A percentile compares a stretch with the other conserved stretches of the same genome.
Evolutionary conservation across 1,140 invertebrate genomes (phyloP).

Genomic region (Homalodisca vitripennis): DNA sequence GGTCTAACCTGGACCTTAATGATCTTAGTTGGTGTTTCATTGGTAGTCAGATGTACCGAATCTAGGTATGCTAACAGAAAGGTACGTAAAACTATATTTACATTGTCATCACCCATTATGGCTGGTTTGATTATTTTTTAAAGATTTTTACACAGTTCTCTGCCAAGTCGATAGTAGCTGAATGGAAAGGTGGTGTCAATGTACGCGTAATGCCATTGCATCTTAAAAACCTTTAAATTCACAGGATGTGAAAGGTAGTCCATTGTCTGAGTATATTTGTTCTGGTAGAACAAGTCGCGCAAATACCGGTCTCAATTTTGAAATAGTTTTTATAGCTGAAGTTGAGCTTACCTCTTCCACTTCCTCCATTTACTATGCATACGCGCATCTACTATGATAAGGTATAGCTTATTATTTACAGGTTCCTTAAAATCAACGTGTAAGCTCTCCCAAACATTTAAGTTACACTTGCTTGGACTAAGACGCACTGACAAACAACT

Average conservation of each 20-base stretch:
- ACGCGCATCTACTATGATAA: conserved; percentile 23
- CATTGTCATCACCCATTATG: background rate
- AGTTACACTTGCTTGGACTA: too few species aligned
- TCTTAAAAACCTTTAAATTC: conserved; percentile 2
- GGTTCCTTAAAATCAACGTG: conserved; percentile 10
- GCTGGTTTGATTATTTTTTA: background rate
- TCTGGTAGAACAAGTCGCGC: background rate
- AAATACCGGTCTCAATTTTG: background rate
- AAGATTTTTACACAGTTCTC: background rate
- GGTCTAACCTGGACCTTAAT: too few species aligned
- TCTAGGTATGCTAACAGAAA: too few species aligned
- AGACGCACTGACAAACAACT: background rate
- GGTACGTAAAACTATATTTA: too few species aligned
- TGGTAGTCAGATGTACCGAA: too few species aligned
- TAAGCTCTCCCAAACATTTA: conserved; percentile 3
- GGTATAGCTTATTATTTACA: background rate
- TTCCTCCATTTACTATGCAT: conserved; percentile 22
- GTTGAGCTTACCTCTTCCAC: conserved; percentile 19
- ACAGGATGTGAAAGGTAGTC: background rate
- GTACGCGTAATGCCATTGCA: background rate
- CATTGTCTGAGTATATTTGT: background rate
- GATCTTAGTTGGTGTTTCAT: too few species aligned
- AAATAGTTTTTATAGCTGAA: conserved; percentile 14
- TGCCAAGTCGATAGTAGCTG: background rate
- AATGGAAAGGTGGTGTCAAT: conserved; percentile 4